Base-by-base conservation (phyloP, 2,113 vertebrate genomes). In the Lanius ludovicianus region DNA sequence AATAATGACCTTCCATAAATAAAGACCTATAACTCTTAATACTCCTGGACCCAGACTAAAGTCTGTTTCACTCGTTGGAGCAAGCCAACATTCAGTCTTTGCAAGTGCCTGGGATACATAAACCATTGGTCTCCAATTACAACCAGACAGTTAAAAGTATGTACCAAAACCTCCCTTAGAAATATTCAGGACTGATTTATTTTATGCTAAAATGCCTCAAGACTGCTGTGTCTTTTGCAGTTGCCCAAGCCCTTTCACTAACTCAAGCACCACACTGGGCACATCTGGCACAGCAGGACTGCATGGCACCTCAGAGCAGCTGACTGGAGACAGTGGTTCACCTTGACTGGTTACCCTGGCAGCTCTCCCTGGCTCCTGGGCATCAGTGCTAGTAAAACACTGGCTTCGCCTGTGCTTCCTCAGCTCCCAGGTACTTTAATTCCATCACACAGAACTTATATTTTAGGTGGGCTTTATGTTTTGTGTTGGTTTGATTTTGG, bases 1-100 rank as follows among this genome's bases (percentile, higher is more conserved):
- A 47, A 86, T 59, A 83, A 76, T 74, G 73, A 77, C 52, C 69
- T 84, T 77, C 77, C 89, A 89, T 91, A 87, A 95, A 94, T 62
- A 81, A 90, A 82, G 50, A 57, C 39, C 18, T 84, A 78, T 91
- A 90, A 15, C 65, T 82, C 57, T 70, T 91, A 78, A 71, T 67
- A n/a, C 24, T 70, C 53, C 69, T 91, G 84, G 69, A 87, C 22
- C 22, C 85, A 91, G 62, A 81, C 65, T 82, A 41, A 90, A 90
- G 53, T 31, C 56, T 64, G 17, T 82, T 93, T 79, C 53, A 13
- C 41, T 82, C 37, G 10, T 24, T 41, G 64, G n/a, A 90, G 25
- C 33, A 68, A 86, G 84, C 73, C 91, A 88, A 87, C 27, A 39
- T 46, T 74, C 39, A 63, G 56, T 56, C 57, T 91, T 84, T 8